Evolutionary conservation across 2,797 vertebrate species (phyloP).

Genomic region (Sciurus carolinensis): DNA sequence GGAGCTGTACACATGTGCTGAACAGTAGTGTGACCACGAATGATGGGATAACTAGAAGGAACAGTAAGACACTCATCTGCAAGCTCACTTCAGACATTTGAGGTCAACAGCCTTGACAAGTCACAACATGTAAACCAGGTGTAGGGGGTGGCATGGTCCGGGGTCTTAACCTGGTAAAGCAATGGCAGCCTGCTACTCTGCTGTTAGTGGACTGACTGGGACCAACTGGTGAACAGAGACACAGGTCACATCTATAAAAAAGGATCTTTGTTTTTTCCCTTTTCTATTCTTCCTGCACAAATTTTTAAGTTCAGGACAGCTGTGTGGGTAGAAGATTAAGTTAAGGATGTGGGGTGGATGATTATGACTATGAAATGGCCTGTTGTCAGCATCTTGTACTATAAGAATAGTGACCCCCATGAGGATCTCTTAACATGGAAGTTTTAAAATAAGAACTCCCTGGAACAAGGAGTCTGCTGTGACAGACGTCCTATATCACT

Average conservation of each 20-base stretch:
- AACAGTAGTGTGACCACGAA: not conserved
- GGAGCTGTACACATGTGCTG: not conserved
- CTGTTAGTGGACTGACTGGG: not conserved
- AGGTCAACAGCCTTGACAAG: not conserved
- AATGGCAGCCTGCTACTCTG: not conserved
- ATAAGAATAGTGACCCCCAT: not conserved
- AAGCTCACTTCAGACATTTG: not conserved
- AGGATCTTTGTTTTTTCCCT: not conserved
- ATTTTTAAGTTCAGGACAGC: not conserved
- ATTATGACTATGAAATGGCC: constrained; percentile 13
- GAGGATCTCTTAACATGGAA: constrained; percentile 2
- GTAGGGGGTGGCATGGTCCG: too few relatives aligned
- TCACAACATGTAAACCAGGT: not conserved
- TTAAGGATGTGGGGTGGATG: not conserved
- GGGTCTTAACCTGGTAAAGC: not conserved
- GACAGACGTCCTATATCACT: not conserved
- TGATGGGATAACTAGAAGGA: not conserved
- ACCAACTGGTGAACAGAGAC: not conserved
- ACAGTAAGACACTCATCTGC: not conserved
- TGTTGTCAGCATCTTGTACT: constrained; percentile 19
- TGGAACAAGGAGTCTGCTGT: not conserved
- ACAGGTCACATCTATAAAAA: not conserved
- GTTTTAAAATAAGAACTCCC: not conserved
- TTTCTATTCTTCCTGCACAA: not conserved
- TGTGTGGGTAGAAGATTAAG: constrained; percentile 36